Base-by-base conservation (phyloP, 2,113 vertebrate species). In the Leuciscus idus region DNA sequence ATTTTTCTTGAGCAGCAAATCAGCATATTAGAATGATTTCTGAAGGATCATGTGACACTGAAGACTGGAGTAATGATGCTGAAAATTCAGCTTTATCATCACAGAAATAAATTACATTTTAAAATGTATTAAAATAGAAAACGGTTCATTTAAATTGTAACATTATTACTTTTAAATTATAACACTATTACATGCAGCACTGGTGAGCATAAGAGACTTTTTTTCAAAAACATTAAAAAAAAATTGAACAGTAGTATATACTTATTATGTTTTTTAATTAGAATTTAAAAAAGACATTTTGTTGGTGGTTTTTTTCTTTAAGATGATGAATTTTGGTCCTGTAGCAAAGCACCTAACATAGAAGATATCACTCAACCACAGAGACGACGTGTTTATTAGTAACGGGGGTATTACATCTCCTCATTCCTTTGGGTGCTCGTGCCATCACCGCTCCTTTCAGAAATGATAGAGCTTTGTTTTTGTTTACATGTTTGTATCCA, bases 401-500 rank as follows among this genome's bases (percentile, higher is more conserved):
- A 57, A 68, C 68, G 46, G 64, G 80, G 46, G 81, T 36, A 82
- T 82, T 70, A 70, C 46, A 36, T 70, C 46, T 66, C n/a, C 26
- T 21, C 46, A 36, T 52, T 82, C 46, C 64, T 33, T 70, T 52
- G 46, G 81, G 28, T 73, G 28, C 36, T 80, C 15, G 50, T 1
- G n/a, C 66, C 55, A 46, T 59, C 77, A 33, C 17, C 17, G 39
- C 30, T 81, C 78, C 57, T 36, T 66, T 64, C 46, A 86, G 76
- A 72, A 80, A 68, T 85, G 76, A 52, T 73, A 74, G 78, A 85
- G 78, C 57, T 84, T 52, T 55, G 74, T 72, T 85, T 73, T 84
- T 83, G 64, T 85, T 89, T 80, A 85, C 68, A 73, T 59, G 82
- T 84, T 84, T 73, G 73, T 84, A 61, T 10, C 73, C 76, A 79